Evolutionary conservation across 2,797 vertebrate species (phyloP).

Genomic region (Triplophysa yarkandensis): DNA sequence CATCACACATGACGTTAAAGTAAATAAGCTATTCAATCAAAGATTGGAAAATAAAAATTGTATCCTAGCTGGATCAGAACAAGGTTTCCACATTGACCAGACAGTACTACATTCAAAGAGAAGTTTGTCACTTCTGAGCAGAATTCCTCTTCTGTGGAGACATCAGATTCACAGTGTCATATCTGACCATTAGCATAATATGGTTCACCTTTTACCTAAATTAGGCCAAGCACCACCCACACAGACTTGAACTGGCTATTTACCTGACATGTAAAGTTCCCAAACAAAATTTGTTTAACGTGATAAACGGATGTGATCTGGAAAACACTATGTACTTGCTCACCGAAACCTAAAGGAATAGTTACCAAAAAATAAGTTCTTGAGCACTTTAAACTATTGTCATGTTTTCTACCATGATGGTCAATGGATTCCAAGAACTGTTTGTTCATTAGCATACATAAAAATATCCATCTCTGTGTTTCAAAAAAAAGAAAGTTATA

Average conservation of each 20-base stretch:
- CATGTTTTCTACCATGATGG: too few species aligned
- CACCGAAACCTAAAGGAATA: too few species aligned
- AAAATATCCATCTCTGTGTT: too few species aligned
- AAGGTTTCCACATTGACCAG: neutral
- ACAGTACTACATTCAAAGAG: neutral
- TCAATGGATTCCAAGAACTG: too few species aligned
- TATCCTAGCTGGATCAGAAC: neutral
- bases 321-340: too few species aligned
- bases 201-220: neutral
- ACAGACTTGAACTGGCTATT: neutral
- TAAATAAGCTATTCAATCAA: neutral
- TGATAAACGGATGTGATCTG: neutral
- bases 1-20: neutral
- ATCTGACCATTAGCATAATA: neutral
- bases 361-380: too few species aligned
- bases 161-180: neutral
- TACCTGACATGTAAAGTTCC: neutral
- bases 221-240: neutral
- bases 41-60: conserved; percentile 1
- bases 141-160: neutral
- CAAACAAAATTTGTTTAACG: too few species aligned
- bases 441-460: too few species aligned
- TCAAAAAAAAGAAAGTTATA: too few species aligned
- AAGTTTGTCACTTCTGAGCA: neutral
- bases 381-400: too few species aligned